Conservation (phyloP, 2,113 vertebrate genomes). For the Bettongia penicillata region DNA sequence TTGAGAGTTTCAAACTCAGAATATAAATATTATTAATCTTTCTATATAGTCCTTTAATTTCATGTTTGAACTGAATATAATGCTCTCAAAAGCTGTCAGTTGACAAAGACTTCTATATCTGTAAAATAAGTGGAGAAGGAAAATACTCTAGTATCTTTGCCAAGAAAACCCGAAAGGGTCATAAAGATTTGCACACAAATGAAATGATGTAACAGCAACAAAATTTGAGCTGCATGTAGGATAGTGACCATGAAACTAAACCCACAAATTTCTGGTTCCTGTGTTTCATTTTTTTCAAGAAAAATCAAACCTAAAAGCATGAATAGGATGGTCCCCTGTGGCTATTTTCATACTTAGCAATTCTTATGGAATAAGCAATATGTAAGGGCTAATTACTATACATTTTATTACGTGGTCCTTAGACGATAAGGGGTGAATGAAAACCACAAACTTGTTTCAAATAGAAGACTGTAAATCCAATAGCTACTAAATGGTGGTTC, state of each 20-base stretch:
- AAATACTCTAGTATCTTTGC: too few species aligned
- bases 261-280: neutral
- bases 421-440: neutral
- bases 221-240: neutral
- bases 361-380: neutral
- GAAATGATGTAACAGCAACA: too few species aligned
- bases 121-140: too few species aligned
- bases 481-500: neutral
- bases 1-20: neutral
- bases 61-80: neutral
- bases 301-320: neutral
- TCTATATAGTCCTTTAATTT: neutral
- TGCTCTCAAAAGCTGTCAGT: neutral
- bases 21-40: neutral
- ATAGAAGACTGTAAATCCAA: neutral
- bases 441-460: neutral
- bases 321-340: constrained; percentile 40
- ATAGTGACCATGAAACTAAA: neutral
- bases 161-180: too few species aligned
- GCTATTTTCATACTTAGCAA: neutral
- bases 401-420: neutral
- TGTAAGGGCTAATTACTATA: constrained; percentile 38
- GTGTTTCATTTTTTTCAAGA: constrained; percentile 20
- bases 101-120: neutral
- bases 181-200: too few species aligned